Evolutionary conservation across 2,797 vertebrate species (phyloP).

Genomic region (Siniperca obscura): DNA sequence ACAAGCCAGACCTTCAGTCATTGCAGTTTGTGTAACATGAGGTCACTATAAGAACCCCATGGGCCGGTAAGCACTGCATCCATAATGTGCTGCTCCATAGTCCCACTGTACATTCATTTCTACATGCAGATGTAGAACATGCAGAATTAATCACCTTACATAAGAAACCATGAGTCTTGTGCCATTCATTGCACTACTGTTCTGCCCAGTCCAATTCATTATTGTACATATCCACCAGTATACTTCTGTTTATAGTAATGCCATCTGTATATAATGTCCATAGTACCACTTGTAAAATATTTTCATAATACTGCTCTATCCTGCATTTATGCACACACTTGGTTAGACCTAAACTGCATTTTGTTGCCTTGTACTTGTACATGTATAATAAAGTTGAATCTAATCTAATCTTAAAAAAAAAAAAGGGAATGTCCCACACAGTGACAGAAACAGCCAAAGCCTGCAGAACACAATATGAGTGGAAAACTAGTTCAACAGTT

Average conservation of each 20-base stretch:
- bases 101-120: not conserved
- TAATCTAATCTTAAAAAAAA: no score
- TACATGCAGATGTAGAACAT: conserved; percentile 21
- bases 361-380: no score
- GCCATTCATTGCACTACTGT: not conserved
- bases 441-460: not conserved
- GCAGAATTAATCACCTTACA: conserved; percentile 35
- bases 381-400: no score
- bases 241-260: no score
- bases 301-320: no score
- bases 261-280: no score
- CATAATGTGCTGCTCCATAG: not conserved
- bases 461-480: not conserved
- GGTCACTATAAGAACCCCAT: not conserved
- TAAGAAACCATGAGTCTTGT: conserved; percentile 1
- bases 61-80: not conserved
- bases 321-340: no score
- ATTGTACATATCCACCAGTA: no score
- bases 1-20: conserved; percentile 26
- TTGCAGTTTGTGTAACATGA: conserved; percentile 6
- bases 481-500: not conserved
- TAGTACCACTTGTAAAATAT: no score
- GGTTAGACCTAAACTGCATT: no score
- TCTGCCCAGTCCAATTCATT: no score
- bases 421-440: not conserved